Evolutionary conservation across 1,140 invertebrate species (phyloP), one percentile per base, ranked within the genome.

Genomic region (Hydropsyche tenuis): DNA sequence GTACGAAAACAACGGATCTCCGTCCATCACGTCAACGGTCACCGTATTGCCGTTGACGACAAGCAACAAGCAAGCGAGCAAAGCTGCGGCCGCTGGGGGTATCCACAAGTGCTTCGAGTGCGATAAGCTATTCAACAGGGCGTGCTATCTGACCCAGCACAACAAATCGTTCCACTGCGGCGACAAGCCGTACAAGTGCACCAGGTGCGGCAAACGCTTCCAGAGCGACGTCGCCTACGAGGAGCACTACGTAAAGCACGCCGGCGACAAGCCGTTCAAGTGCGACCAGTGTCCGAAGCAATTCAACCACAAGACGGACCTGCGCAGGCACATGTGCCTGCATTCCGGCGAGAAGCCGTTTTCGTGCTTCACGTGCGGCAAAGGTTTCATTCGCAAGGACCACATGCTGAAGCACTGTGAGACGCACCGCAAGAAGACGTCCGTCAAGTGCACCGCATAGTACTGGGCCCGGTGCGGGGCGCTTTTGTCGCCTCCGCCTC

Each of bases 351-450:
- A 90, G 76, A 94, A 94, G 80, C 94, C 94, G 12, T 95, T 92
- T 81, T 85, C 88, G 56, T 97, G 95, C 84, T 86, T 89, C 69
- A 88, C 88, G 42, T 96, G 95, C 81, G 88, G 89, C 53, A 97
- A 97, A 83, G 93, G 94, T 22, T 97, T 97, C 83, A 96, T 95
- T 76, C 89, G 96, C 64, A 95, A 96, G 82, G 96, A 98, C 82
- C 96, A 98, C 82, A 94, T 97, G 92, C 88, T 94, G 71, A 98
- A 98, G 83, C 96, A 98, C 83, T 86, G 89, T 68, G 92, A 94
- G 69, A 98, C 94, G 22, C 96, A 98, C 82, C 81, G 81, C 75
- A 86, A 83, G 79, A 85, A 84, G 75, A 37, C 30, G 3, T 4
- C 30, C 3, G 83, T 80, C 72, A 76, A 81, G 68, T 81, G 81